A percentile compares a stretch with the other conserved stretches of the same genome.
phyloP scores from a whole-genome alignment of 2,888 invertebrate genomes.

The Drosophila mimica region DNA sequence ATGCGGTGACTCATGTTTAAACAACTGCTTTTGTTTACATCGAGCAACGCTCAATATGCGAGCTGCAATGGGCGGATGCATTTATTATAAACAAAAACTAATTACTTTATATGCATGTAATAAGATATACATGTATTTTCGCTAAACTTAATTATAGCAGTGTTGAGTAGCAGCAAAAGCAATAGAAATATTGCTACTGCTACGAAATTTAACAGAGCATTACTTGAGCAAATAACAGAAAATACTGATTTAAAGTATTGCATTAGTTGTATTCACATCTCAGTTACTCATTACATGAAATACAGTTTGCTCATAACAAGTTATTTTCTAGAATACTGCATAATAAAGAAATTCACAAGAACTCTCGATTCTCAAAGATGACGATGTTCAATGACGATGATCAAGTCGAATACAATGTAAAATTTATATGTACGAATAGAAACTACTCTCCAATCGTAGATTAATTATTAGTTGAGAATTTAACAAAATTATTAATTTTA shows the following conservation, averaged over 20 bases:
- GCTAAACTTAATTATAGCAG: neutral
- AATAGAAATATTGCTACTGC: neutral
- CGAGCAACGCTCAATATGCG: neutral
- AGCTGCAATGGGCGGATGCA: constrained; percentile 3
- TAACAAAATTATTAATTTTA: neutral
- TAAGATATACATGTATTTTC: too few species aligned
- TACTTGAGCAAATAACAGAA: neutral
- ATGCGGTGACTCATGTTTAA: constrained; percentile 29
- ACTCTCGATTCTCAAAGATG: neutral
- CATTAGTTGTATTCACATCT: neutral
- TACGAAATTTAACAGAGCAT: neutral
- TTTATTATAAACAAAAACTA: constrained; percentile 26
- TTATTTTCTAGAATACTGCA: neutral
- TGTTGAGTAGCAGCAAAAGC: neutral
- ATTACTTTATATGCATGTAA: neutral
- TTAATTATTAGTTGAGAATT: neutral
- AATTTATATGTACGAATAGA: neutral
- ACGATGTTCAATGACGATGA: too few species aligned
- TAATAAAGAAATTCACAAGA: neutral
- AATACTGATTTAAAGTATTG: neutral
- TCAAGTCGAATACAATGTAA: neutral
- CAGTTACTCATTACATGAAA: neutral
- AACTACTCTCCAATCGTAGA: neutral
- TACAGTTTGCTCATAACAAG: neutral
- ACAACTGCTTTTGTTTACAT: neutral